Conservation (phyloP, 2,888 invertebrate species). For the Diaprepes abbreviatus region DNA sequence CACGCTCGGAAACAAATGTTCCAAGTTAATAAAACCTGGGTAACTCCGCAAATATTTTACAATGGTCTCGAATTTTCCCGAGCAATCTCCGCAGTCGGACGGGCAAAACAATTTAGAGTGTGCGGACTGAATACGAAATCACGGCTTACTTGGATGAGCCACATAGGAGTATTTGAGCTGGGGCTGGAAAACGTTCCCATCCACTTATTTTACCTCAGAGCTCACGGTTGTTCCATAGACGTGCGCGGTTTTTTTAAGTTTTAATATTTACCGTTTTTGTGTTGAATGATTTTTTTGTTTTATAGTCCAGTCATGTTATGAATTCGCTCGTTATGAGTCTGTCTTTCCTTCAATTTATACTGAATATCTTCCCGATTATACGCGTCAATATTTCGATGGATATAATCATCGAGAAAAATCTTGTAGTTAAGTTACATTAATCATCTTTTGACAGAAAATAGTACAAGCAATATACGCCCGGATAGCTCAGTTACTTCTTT, state of each 20-base stretch:
- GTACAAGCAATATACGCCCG: too few species aligned
- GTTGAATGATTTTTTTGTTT: too few species aligned
- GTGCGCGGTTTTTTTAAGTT: slow-evolving; percentile 12
- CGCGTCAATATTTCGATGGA: too few species aligned
- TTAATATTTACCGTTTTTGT: too few species aligned
- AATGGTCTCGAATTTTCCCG: slow-evolving; percentile 63
- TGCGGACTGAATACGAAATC: slow-evolving; percentile 61
- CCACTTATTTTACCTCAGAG: slow-evolving; percentile 60
- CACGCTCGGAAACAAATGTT: slow-evolving; percentile 45
- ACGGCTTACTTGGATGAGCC: slow-evolving; percentile 57
- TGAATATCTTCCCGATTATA: too few species aligned
- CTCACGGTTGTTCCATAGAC: slow-evolving; percentile 26
- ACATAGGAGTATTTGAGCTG: slow-evolving; percentile 57
- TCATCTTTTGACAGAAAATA: too few species aligned
- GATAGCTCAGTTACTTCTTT: too few species aligned
- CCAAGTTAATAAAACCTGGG: slow-evolving; percentile 59
- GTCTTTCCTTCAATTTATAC: too few species aligned
- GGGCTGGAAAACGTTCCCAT: slow-evolving; percentile 58
- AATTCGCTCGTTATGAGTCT: too few species aligned
- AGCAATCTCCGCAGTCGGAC: slow-evolving; percentile 61
- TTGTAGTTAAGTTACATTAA: too few species aligned
- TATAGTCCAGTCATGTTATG: too few species aligned
- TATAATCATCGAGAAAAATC: too few species aligned
- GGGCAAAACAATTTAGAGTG: slow-evolving; percentile 63
- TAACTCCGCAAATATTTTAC: slow-evolving; percentile 63